phyloP scores from a whole-genome alignment of 2,888 invertebrate genomes.

The Congeria kusceri region DNA sequence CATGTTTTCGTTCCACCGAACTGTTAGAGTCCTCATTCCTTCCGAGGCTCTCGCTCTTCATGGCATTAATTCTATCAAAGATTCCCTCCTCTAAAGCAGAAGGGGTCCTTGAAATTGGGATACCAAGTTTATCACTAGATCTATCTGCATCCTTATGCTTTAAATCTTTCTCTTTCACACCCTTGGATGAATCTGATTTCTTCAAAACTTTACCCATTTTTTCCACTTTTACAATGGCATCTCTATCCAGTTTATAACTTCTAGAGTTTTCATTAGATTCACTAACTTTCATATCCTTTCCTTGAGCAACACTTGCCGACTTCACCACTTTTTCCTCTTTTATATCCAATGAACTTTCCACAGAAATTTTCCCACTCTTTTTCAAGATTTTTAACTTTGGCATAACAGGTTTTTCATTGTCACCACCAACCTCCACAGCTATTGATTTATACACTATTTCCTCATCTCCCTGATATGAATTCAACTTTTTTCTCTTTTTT shows the following conservation, averaged over 20 bases:
- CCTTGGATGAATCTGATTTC: constrained; percentile 13
- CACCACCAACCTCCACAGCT: constrained; percentile 73
- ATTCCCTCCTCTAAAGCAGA: constrained; percentile 60
- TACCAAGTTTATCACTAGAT: constrained; percentile 10
- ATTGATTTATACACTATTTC: constrained; percentile 76
- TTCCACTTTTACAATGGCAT: constrained; percentile 51
- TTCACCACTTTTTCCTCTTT: constrained; percentile 46
- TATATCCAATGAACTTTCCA: constrained; percentile 52
- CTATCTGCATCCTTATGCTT: constrained; percentile 23
- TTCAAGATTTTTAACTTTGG: constrained; percentile 79
- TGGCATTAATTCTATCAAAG: constrained; percentile 64
- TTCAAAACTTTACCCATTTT: constrained; percentile 50
- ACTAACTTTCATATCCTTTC: not conserved
- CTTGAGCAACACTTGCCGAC: constrained; percentile 4
- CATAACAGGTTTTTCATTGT: constrained; percentile 66
- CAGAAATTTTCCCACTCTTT: constrained; percentile 66
- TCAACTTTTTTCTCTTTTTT: constrained; percentile 72
- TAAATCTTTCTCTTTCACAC: constrained; percentile 25
- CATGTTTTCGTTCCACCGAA: constrained; percentile 19
- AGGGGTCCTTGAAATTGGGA: constrained; percentile 16
- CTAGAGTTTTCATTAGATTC: not conserved
- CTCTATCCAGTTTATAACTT: constrained; percentile 44
- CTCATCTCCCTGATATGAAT: constrained; percentile 59
- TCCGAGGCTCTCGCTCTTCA: constrained; percentile 53
- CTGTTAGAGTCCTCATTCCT: constrained; percentile 29